Conservation (phyloP, 2,888 invertebrate genomes). For the Carterocephalus palaemon region DNA sequence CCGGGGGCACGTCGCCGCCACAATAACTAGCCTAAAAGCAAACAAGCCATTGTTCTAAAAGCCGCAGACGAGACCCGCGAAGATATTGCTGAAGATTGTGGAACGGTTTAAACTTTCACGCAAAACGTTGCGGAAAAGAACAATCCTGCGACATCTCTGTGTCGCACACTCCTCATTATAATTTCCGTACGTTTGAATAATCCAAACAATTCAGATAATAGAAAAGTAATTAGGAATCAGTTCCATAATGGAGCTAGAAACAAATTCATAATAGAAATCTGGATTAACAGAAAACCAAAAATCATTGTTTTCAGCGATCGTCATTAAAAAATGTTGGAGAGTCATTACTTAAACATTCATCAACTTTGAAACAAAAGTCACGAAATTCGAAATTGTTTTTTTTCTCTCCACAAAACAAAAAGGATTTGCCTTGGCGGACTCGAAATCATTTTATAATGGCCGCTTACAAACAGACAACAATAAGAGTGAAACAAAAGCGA, state of each 20-base stretch:
- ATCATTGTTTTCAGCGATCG: too few relatives aligned
- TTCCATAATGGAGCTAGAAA: too few relatives aligned
- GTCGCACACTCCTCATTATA: too few relatives aligned
- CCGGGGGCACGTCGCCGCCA: slow-evolving; percentile 16
- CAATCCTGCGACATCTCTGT: too few relatives aligned
- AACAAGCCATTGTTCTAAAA: slow-evolving; percentile 14
- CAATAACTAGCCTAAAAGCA: slow-evolving; percentile 20
- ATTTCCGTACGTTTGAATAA: too few relatives aligned
- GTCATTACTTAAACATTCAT: slow-evolving; percentile 3
- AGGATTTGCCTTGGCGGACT: slow-evolving; percentile 6
- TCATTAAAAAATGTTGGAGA: too few relatives aligned
- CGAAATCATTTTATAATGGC: slow-evolving; percentile 23
- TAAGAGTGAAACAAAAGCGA: slow-evolving; percentile 20
- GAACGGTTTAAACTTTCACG: neutral
- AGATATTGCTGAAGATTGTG: slow-evolving; percentile 4
- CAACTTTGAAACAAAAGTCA: neutral
- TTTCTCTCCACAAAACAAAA: slow-evolving; percentile 19
- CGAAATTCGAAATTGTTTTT: slow-evolving; percentile 2
- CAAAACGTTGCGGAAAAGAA: too few relatives aligned
- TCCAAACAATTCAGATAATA: too few relatives aligned
- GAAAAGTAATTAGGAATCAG: too few relatives aligned
- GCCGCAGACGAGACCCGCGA: slow-evolving; percentile 7
- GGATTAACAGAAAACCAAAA: too few relatives aligned
- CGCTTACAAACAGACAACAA: slow-evolving; percentile 22
- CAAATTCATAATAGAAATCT: too few relatives aligned